phyloP scores from a whole-genome alignment of 2,113 vertebrate species.

The Apteryx owenii region DNA sequence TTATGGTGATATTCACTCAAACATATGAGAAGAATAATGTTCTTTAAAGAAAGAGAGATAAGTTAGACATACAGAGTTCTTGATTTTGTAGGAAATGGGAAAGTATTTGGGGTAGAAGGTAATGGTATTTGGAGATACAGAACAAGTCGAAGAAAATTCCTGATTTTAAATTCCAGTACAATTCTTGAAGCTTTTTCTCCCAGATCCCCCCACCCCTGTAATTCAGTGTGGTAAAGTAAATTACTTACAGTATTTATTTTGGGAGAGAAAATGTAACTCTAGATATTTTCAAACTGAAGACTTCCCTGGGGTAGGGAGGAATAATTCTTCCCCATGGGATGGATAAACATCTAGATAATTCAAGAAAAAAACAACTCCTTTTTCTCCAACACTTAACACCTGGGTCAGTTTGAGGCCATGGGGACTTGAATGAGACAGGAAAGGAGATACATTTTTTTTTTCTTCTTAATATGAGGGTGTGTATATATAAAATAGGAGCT shows the following conservation, averaged over 20 bases:
- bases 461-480: background rate
- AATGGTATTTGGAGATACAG: background rate
- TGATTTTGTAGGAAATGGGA: background rate
- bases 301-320: too few relatives aligned
- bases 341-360: background rate
- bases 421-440: background rate
- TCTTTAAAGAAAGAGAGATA: background rate
- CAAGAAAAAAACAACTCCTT: too few relatives aligned
- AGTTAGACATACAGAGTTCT: background rate
- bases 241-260: background rate
- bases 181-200: background rate
- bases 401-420: background rate
- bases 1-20: background rate
- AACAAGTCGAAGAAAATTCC: background rate
- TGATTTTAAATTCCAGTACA: background rate
- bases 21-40: background rate
- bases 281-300: background rate
- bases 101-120: background rate
- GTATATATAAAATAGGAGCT: background rate
- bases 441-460: background rate
- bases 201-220: background rate
- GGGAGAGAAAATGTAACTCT: background rate
- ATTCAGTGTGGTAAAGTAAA: background rate
- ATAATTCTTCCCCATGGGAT: too few relatives aligned
- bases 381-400: background rate